Percentiles rank a stretch among this genome's conserved stretches.
Evolutionary conservation across 2,888 invertebrate species (phyloP).

Genomic region (Neelides folsomi): DNA sequence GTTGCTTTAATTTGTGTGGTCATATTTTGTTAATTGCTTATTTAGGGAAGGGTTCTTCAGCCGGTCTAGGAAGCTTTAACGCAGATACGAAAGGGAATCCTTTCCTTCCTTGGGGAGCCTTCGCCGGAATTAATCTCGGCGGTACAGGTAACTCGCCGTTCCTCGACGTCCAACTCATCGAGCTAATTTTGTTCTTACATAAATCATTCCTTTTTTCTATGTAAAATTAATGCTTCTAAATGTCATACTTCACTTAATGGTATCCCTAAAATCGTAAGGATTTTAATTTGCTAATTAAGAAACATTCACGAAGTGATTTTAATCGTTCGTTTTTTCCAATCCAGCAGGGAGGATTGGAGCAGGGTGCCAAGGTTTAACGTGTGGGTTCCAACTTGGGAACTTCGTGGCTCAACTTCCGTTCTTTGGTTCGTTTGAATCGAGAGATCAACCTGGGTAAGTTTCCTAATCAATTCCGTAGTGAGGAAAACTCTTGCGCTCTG

Average conservation of each 20-base stretch:
- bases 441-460: too few relatives aligned
- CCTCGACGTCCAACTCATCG: not conserved
- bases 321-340: not conserved
- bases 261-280: not conserved
- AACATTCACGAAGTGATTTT: not conserved
- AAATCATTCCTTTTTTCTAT: conserved; percentile 1
- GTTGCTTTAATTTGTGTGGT: too few relatives aligned
- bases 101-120: conserved; percentile 28
- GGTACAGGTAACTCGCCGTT: conserved; percentile 16
- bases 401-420: conserved; percentile 5
- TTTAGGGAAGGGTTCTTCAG: conserved; percentile 7
- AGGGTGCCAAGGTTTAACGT: conserved; percentile 27
- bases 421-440: not conserved
- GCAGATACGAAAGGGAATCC: conserved; percentile 17
- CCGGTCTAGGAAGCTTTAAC: conserved; percentile 23
- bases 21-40: too few relatives aligned
- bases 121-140: conserved; percentile 25
- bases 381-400: conserved; percentile 16
- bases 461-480: too few relatives aligned
- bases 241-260: not conserved
- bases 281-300: not conserved
- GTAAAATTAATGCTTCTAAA: too few relatives aligned
- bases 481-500: too few relatives aligned
- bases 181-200: not conserved
- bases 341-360: conserved; percentile 20